Evolutionary conservation across 2,888 invertebrate species (phyloP), one percentile per base, ranked within the genome.

Genomic region (Hydroisotoma schaefferi): DNA sequence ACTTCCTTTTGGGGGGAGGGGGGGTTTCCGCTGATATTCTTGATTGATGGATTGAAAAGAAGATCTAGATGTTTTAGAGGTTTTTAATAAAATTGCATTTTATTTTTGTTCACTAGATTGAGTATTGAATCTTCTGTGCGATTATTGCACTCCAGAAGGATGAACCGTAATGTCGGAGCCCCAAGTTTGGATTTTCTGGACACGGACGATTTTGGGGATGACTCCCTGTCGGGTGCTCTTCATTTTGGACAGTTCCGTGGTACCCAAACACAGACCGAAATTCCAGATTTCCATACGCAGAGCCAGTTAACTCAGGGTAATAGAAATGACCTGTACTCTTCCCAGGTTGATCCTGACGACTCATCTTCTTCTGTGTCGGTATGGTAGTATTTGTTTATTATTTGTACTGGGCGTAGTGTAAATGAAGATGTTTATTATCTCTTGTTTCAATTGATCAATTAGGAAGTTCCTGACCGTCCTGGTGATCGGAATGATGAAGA

Each of bases 231-330:
- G 20, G 52, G 52, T 23, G 37, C 20, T 22, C 61, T 55, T 27
- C 40, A 47, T 4, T 57, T 56, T 12, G 56, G 46, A 15, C 57
- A 49, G 29, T 63, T 54, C 26, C 61, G 55, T 2, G 55, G 54
- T 23, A 57, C 57, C 8, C 63, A 63, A 54, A 54, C 58, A 18
- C 63, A 61, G 18, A 44, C 56, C n/a, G 63, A 63, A 18, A 40
- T 29, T 22, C 46, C 52, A 40, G 67, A 63, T 28, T 56, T 61
- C 25, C 58, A 57, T 48, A 76, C 60, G 73, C 75, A 23, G 26
- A 59, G 61, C 23, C 61, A 62, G 25, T 52, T 67, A 46, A 65
- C 64, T 10, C 67, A 67, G 33, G 47, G 55, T 5, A n/a, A 15
- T 26, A 28, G 61, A 10, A 47, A 54, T 28, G 60, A 68, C 4